Conservation (phyloP, 1,140 invertebrate genomes). For the Amyelois transitella region DNA sequence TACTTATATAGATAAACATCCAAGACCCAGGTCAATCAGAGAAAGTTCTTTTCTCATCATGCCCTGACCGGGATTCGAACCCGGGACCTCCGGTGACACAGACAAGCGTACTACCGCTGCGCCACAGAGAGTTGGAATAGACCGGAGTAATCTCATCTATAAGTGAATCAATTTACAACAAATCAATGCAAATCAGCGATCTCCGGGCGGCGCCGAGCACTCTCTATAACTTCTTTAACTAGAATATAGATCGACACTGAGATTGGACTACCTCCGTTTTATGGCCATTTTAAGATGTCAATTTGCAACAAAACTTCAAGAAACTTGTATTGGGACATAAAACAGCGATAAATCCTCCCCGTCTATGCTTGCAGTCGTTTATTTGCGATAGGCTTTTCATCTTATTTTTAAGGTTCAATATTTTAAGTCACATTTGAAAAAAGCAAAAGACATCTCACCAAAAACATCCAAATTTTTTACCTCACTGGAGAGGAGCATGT, state of each 20-base stretch:
- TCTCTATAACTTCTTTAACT: constrained; percentile 8
- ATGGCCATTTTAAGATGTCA: constrained; percentile 23
- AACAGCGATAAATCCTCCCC: constrained; percentile 27
- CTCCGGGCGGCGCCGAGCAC: constrained; percentile 8
- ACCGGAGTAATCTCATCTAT: constrained; percentile 23
- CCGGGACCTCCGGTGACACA: too few species aligned
- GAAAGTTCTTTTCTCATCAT: too few species aligned
- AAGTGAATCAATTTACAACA: constrained; percentile 35
- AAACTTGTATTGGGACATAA: constrained; percentile 34
- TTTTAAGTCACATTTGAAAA: not conserved
- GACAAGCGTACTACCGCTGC: too few species aligned
- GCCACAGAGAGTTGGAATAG: constrained; percentile 29
- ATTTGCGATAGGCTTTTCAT: constrained; percentile 25
- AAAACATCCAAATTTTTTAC: not conserved
- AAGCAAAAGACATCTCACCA: not conserved
- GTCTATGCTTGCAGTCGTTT: constrained; percentile 25
- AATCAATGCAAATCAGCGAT: constrained; percentile 24
- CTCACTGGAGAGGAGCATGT: not conserved
- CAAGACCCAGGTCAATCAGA: too few species aligned
- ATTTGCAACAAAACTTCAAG: constrained; percentile 30
- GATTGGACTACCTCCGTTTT: constrained; percentile 16
- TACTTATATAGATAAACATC: too few species aligned
- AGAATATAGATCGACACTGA: constrained; percentile 9
- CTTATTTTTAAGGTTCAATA: constrained; percentile 15
- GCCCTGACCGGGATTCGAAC: too few species aligned